Conservation (phyloP, 1,140 invertebrate genomes). For the Caenorhabditis briggsae region DNA sequence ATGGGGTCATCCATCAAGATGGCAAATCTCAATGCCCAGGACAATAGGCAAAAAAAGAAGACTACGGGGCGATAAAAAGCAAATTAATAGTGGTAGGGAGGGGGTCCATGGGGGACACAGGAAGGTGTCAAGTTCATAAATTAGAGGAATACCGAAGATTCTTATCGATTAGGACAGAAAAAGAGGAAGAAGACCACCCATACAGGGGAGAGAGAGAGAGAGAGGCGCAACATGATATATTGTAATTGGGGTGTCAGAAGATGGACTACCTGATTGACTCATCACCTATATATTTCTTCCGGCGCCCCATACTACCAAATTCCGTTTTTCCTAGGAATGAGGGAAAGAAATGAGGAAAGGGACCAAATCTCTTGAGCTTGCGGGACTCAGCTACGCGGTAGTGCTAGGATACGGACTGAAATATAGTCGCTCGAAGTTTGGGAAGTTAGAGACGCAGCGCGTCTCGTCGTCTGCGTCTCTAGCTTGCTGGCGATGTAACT, state of each 20-base stretch:
- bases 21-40: neutral
- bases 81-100: constrained; percentile 17
- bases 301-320: too few relatives aligned
- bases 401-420: too few relatives aligned
- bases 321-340: too few relatives aligned
- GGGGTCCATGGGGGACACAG: neutral
- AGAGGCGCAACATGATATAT: constrained; percentile 49
- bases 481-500: too few relatives aligned
- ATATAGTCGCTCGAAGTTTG: too few relatives aligned
- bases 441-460: too few relatives aligned
- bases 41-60: neutral
- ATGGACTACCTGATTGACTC: neutral
- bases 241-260: constrained; percentile 25
- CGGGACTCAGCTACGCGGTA: too few relatives aligned
- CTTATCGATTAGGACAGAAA: constrained; percentile 49
- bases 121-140: constrained; percentile 46
- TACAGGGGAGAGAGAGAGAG: too few relatives aligned
- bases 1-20: neutral
- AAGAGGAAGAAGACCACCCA: constrained; percentile 23
- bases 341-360: too few relatives aligned
- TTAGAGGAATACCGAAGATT: neutral
- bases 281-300: too few relatives aligned
- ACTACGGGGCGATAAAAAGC: neutral
- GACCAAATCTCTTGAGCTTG: too few relatives aligned
- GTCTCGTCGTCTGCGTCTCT: too few relatives aligned